Percentiles rank a stretch among this genome's conserved stretches.
These are phyloP conservation scores for Phenganax marumi DNA, from an alignment of 92 coral and sea anemone genomes.

Conservation along the genomic window DNA sequence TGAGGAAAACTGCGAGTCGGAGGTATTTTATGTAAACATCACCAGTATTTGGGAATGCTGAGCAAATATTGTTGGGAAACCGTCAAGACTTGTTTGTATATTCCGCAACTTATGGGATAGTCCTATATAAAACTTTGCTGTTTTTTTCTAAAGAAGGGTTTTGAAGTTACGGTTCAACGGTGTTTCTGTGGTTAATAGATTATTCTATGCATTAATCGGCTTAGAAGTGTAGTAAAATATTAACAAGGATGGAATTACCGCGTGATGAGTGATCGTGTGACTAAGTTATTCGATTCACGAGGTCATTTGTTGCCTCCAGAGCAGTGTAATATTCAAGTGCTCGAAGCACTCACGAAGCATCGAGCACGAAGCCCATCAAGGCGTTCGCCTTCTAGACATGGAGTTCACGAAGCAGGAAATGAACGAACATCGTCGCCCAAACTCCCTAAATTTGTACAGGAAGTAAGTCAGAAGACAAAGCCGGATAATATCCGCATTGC, in stretches of 20 bases:
- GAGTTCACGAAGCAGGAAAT: neutral
- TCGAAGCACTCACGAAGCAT: constrained; percentile 24
- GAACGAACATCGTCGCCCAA: neutral
- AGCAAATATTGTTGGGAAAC: neutral
- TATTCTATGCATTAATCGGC: neutral
- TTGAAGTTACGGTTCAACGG: neutral
- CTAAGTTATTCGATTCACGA: neutral
- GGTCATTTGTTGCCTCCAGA: constrained; percentile 18
- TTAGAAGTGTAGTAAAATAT: neutral
- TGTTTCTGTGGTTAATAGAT: neutral
- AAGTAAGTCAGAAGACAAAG: constrained; percentile 7
- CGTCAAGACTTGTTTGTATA: neutral
- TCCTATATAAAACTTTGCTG: too few species aligned
- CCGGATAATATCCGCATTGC: neutral
- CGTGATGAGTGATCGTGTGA: neutral
- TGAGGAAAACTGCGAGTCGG: too few species aligned
- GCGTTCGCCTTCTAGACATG: constrained; percentile 24
- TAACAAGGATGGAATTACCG: neutral
- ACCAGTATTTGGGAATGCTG: constrained; percentile 5
- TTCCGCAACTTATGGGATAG: neutral
- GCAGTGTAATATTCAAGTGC: constrained; percentile 6
- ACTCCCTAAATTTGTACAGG: constrained; percentile 33
- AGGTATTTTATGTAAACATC: neutral
- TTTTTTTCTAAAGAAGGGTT: neutral
- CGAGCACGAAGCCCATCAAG: constrained; percentile 15